These are phyloP conservation scores for Nomada ruficornis DNA, from an alignment of 2,888 invertebrate genomes.

Conservation along the genomic window DNA sequence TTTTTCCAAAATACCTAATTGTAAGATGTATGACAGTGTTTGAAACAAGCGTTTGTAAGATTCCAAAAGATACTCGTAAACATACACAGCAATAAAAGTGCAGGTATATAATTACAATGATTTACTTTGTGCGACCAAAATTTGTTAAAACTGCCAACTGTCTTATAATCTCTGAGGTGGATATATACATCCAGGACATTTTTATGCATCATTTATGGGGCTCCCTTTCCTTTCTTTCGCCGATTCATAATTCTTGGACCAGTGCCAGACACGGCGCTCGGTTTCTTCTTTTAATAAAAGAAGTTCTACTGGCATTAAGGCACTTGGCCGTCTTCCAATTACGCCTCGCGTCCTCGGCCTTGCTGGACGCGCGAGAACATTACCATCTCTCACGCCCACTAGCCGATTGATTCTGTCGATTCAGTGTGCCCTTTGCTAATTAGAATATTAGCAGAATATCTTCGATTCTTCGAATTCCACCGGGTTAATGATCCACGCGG, in stretches of 20 bases:
- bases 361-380: conserved; percentile 39
- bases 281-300: conserved; percentile 50
- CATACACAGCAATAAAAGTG: no score
- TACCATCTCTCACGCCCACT: conserved; percentile 31
- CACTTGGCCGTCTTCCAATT: conserved; percentile 54
- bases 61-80: no score
- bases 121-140: no score
- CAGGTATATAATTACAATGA: no score
- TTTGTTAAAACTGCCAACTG: no score
- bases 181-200: conserved; percentile 1
- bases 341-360: conserved; percentile 47
- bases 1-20: no score
- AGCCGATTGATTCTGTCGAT: neutral
- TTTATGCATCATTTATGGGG: conserved; percentile 51
- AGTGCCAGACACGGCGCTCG: conserved; percentile 42
- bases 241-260: conserved; percentile 59
- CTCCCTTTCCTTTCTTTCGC: conserved; percentile 24
- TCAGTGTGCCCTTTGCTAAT: conserved; percentile 9
- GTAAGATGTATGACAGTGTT: no score
- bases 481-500: neutral
- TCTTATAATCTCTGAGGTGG: no score
- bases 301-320: conserved; percentile 40
- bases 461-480: neutral
- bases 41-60: no score
- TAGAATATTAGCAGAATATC: neutral